Percentiles rank a stretch among this genome's conserved stretches.
Conservation (phyloP, 2,888 invertebrate species). For the Eupeodes luniger region DNA sequence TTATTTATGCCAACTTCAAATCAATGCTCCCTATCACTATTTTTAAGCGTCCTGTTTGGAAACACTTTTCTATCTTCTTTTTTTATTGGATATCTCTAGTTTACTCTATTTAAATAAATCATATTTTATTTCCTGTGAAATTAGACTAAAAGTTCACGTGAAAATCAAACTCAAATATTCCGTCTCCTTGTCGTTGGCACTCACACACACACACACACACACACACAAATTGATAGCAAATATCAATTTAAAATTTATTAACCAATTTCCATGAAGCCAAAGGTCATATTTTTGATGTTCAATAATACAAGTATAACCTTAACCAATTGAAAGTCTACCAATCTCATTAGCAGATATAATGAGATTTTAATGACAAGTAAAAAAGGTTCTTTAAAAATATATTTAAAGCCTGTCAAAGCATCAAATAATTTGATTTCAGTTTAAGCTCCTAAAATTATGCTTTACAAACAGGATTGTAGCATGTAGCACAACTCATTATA, state of each 20-base stretch:
- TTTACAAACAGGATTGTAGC: too few species aligned
- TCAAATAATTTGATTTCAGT: slow-evolving; percentile 1
- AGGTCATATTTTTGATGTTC: background rate
- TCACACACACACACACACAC: too few species aligned
- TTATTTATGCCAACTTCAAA: too few species aligned
- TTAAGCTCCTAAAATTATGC: too few species aligned
- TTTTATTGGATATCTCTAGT: too few species aligned
- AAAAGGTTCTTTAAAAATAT: background rate
- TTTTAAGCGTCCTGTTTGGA: too few species aligned
- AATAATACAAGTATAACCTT: background rate
- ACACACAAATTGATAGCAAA: background rate
- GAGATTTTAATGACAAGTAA: slow-evolving; percentile 8
- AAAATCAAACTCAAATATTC: background rate
- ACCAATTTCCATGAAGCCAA: background rate
- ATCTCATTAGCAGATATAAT: slow-evolving; percentile 1
- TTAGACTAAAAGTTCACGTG: too few species aligned
- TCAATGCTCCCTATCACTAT: too few species aligned
- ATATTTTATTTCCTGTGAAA: too few species aligned
- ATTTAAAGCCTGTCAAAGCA: background rate
- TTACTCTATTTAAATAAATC: too few species aligned
- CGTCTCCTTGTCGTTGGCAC: background rate
- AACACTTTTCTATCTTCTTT: too few species aligned
- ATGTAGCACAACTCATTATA: too few species aligned
- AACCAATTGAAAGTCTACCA: background rate
- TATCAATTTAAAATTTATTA: background rate